Conservation (phyloP, 2,113 vertebrate species). For the Malaclemys terrapin region DNA sequence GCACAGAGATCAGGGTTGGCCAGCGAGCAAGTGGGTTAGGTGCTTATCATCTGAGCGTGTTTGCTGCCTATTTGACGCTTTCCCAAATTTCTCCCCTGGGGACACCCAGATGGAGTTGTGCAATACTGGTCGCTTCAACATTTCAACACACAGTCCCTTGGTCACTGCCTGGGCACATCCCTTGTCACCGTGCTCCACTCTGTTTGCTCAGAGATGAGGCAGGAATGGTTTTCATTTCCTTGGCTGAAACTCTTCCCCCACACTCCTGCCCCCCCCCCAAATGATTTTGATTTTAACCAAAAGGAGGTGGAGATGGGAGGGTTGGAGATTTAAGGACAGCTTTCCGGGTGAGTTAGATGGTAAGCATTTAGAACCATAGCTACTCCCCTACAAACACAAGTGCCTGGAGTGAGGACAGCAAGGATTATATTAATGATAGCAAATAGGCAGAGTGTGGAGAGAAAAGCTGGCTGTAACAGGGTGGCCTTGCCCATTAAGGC, state of each 20-base stretch:
- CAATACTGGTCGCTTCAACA: neutral
- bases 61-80: neutral
- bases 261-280: rapidly evolving
- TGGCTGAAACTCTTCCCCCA: neutral
- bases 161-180: neutral
- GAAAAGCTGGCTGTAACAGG: neutral
- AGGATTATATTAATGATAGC: neutral
- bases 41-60: neutral
- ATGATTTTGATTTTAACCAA: neutral
- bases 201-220: neutral
- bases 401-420: neutral
- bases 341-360: neutral
- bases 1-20: neutral
- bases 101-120: neutral
- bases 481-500: too few relatives aligned
- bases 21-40: rapidly evolving
- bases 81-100: neutral
- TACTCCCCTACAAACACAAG: neutral
- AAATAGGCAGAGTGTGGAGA: neutral
- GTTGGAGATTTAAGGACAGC: neutral
- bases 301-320: neutral
- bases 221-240: neutral
- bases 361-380: neutral
- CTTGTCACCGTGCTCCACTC: neutral
- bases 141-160: neutral